Evolutionary conservation across 2,113 vertebrate species (phyloP).

Genomic region (Gobio gobio): DNA sequence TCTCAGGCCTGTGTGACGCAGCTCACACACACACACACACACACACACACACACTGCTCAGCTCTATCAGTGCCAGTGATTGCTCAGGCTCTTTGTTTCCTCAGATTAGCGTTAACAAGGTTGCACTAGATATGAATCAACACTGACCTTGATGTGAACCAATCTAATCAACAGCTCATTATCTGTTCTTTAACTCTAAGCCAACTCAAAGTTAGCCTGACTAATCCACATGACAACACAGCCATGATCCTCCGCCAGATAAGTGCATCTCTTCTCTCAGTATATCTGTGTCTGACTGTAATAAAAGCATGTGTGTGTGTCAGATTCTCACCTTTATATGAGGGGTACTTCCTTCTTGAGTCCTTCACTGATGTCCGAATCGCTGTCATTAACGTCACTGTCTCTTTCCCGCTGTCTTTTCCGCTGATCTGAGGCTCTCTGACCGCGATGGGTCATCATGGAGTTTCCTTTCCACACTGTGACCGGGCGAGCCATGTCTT

Average conservation of each 20-base stretch:
- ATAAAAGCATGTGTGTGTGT: background rate
- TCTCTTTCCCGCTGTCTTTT: slow-evolving; percentile 97
- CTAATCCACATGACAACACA: background rate
- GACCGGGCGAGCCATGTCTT: slow-evolving; percentile 84
- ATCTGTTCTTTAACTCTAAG: background rate
- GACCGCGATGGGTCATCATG: slow-evolving; percentile 88
- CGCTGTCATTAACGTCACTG: slow-evolving; percentile 97
- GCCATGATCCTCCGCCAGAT: background rate
- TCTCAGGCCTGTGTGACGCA: background rate
- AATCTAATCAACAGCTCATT: slow-evolving; percentile 4
- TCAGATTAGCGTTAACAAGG: background rate
- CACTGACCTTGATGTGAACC: background rate
- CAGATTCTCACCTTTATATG: slow-evolving; percentile 82
- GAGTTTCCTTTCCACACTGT: slow-evolving; percentile 96
- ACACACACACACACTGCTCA: background rate
- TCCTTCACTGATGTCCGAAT: slow-evolving; percentile 93
- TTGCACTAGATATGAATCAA: slow-evolving; percentile 6
- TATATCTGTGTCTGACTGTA: no score
- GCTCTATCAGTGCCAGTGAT: background rate
- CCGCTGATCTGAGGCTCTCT: slow-evolving; percentile 94
- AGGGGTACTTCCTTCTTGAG: slow-evolving; percentile 91
- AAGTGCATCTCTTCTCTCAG: background rate
- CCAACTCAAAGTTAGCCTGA: background rate
- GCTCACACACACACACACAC: background rate
- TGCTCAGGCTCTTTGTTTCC: background rate